Evolutionary conservation across 2,797 vertebrate species (phyloP).

Genomic region (Tarsius wallacei): DNA sequence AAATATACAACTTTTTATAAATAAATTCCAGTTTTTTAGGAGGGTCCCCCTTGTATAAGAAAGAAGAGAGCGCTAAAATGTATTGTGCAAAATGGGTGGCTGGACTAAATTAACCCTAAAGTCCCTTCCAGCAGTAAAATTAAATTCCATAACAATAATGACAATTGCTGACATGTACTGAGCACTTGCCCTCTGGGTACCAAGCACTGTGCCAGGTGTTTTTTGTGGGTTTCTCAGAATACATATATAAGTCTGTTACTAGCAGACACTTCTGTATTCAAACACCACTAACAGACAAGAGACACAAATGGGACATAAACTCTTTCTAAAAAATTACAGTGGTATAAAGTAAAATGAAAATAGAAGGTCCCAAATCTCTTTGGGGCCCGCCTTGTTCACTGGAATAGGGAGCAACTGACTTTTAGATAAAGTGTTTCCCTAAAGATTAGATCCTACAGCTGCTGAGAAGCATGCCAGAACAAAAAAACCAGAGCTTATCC

Average conservation of each 20-base stretch:
- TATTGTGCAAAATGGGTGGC: neutral
- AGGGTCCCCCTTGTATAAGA: neutral
- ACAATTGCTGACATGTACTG: neutral
- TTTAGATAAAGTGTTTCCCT: neutral
- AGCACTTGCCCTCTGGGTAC: neutral
- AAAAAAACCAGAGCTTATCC: neutral
- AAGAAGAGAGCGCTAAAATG: neutral
- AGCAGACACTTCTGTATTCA: neutral
- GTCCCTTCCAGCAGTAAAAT: constrained; percentile 35
- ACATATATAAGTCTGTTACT: neutral
- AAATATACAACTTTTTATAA: no score
- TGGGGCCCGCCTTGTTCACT: neutral
- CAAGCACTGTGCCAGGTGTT: neutral
- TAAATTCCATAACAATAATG: neutral
- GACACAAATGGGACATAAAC: neutral
- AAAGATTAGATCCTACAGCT: neutral
- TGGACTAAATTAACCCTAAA: neutral
- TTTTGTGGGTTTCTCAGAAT: neutral
- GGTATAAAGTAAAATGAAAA: constrained; percentile 1
- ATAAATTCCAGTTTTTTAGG: no score
- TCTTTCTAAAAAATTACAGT: neutral
- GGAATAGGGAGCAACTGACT: neutral
- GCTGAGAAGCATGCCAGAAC: neutral
- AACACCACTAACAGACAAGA: neutral
- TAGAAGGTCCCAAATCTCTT: neutral